A percentile compares a stretch with the other conserved stretches of the same genome.
phyloP scores from a whole-genome alignment of 2,888 invertebrate species.

The Drosophila fulvimacula region DNA sequence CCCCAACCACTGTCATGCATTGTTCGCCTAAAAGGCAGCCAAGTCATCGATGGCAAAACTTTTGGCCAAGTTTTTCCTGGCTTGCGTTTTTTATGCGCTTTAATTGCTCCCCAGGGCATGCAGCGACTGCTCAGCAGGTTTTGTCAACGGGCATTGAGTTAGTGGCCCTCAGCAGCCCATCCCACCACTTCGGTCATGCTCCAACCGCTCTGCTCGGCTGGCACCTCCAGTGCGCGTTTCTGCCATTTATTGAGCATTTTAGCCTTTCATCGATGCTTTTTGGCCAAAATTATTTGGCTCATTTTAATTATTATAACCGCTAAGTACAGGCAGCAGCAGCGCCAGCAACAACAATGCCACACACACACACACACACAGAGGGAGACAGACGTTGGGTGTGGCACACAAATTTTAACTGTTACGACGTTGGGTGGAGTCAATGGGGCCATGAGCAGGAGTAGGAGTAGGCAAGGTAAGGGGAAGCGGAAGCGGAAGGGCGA shows the following conservation, averaged over 20 bases:
- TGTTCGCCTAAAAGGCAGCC: conserved; percentile 28
- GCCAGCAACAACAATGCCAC: conserved; percentile 42
- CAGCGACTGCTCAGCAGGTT: background rate
- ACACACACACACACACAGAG: conserved; percentile 5
- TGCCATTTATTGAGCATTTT: conserved; percentile 78
- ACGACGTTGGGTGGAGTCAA: conserved; percentile 37
- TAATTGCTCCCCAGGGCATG: conserved; percentile 77
- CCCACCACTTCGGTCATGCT: no score
- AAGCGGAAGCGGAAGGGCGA: background rate
- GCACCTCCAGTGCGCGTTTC: conserved; percentile 19
- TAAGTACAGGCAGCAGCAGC: conserved; percentile 57
- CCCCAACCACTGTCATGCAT: background rate
- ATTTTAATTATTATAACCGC: conserved; percentile 81
- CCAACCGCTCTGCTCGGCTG: no score
- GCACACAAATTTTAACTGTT: conserved; percentile 73
- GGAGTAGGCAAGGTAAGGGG: background rate
- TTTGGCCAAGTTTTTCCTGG: conserved; percentile 69
- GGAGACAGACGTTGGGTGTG: conserved; percentile 15
- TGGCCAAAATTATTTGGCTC: conserved; percentile 77
- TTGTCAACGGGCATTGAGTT: conserved; percentile 62
- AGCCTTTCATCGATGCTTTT: conserved; percentile 80
- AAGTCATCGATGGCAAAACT: conserved; percentile 78
- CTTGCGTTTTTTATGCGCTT: conserved; percentile 64
- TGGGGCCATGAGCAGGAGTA: conserved; percentile 1
- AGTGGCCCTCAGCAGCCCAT: no score